Evolutionary conservation across 2,888 invertebrate genomes (phyloP).

Genomic region (Drosophila colorata): DNA sequence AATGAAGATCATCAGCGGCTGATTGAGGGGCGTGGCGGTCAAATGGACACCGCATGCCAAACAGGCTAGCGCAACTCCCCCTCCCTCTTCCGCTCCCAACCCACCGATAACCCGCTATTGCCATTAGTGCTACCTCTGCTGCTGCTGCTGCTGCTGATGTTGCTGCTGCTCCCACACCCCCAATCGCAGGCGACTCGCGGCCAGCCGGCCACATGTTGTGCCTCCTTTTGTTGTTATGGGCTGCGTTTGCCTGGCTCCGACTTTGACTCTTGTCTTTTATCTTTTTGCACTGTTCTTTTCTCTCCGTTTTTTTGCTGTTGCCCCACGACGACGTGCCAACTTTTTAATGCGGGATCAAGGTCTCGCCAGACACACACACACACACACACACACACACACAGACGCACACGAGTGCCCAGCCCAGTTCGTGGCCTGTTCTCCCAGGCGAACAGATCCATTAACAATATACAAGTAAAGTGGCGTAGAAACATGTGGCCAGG

Average conservation of each 20-base stretch:
- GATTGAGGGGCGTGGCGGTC: constrained; percentile 73
- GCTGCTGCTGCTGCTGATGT: constrained; percentile 4
- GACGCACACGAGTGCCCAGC: constrained; percentile 22
- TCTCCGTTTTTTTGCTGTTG: constrained; percentile 25
- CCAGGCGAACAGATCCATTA: constrained; percentile 55
- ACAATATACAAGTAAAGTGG: constrained; percentile 45
- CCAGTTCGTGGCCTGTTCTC: constrained; percentile 54
- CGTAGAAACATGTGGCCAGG: constrained; percentile 37
- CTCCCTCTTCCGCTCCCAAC: not conserved
- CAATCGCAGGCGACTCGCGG: constrained; percentile 14
- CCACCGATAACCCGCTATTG: not conserved
- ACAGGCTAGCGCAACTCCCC: constrained; percentile 33
- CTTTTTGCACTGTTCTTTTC: constrained; percentile 34
- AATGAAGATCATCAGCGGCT: constrained; percentile 75
- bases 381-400: constrained; percentile 19
- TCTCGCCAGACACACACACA: constrained; percentile 58
- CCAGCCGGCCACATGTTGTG: constrained; percentile 52
- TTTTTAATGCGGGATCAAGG: constrained; percentile 83
- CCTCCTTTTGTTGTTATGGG: constrained; percentile 54
- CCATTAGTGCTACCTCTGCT: constrained; percentile 17
- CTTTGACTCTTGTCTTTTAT: constrained; percentile 46
- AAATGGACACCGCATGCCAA: constrained; percentile 71
- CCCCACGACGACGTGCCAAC: constrained; percentile 64
- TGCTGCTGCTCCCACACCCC: constrained; percentile 29
- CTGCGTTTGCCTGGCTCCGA: constrained; percentile 12